phyloP scores from a whole-genome alignment of 2,113 vertebrate species.

The Rostratula benghalensis region DNA sequence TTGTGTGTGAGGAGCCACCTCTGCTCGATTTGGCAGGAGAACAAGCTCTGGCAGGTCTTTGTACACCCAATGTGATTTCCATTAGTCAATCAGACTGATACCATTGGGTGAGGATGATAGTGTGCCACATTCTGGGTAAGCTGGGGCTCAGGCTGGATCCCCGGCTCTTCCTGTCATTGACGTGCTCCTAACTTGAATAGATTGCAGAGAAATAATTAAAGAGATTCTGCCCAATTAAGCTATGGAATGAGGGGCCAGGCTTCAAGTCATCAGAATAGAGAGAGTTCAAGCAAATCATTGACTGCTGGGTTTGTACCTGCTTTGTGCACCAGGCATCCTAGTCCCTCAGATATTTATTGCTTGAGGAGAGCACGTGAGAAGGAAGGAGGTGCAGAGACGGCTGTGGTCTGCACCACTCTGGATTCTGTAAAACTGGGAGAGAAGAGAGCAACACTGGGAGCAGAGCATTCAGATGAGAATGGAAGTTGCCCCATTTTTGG shows the following conservation, averaged over 20 bases:
- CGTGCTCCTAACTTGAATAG: background rate
- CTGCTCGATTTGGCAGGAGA: background rate
- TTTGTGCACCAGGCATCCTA: fast-evolving
- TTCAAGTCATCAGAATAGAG: background rate
- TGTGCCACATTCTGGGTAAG: background rate
- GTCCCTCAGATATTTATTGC: no score
- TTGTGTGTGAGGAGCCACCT: background rate
- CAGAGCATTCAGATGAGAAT: background rate
- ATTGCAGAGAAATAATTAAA: background rate
- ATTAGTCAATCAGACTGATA: background rate
- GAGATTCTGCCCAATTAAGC: background rate
- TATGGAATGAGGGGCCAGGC: background rate
- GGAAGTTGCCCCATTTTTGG: background rate
- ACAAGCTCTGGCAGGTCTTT: background rate
- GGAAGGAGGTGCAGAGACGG: background rate
- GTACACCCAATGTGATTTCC: no score
- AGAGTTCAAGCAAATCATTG: background rate
- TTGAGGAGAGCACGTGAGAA: background rate
- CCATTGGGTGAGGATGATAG: background rate
- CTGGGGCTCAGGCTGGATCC: background rate
- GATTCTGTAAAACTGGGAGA: background rate
- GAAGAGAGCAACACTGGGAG: background rate
- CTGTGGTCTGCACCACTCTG: background rate
- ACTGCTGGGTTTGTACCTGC: background rate
- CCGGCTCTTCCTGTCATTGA: background rate